Conservation (phyloP, 1,140 invertebrate species). For the Plectus sambesii region DNA sequence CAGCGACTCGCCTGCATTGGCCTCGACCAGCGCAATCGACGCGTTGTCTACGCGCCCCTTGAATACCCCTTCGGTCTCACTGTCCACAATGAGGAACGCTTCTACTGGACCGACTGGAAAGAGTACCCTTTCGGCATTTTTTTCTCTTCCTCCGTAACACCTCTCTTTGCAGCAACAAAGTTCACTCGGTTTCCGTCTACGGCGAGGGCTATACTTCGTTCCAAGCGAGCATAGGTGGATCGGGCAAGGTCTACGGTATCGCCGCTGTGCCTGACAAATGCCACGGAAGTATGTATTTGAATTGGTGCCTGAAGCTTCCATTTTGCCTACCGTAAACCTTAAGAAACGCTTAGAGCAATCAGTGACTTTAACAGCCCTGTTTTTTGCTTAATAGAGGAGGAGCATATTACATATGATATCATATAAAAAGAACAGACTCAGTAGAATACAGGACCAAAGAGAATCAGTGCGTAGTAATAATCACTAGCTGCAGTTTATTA, state of each 20-base stretch:
- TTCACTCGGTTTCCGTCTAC: conserved; percentile 51
- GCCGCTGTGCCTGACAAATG: conserved; percentile 67
- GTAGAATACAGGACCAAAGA: no score
- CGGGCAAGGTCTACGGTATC: conserved; percentile 75
- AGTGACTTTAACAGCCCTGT: conserved; percentile 12
- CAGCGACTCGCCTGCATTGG: conserved; percentile 54
- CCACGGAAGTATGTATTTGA: conserved; percentile 50
- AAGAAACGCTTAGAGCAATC: conserved; percentile 14
- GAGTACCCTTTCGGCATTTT: no score
- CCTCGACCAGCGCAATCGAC: conserved; percentile 58
- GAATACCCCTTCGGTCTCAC: conserved; percentile 82
- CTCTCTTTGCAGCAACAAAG: conserved; percentile 35
- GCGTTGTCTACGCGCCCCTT: conserved; percentile 60
- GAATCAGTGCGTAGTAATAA: no score
- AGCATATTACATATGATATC: no score
- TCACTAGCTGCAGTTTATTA: no score
- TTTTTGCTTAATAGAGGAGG: no score
- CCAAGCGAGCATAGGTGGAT: conserved; percentile 57
- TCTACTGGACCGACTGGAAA: conserved; percentile 96
- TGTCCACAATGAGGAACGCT: conserved; percentile 60
- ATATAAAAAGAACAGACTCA: no score
- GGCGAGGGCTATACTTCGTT: conserved; percentile 52
- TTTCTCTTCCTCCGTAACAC: no score
- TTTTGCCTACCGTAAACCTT: conserved; percentile 4
- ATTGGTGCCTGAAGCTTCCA: conserved; percentile 8